phyloP scores from a whole-genome alignment of 2,888 invertebrate genomes.

The Aethes cnicana region DNA sequence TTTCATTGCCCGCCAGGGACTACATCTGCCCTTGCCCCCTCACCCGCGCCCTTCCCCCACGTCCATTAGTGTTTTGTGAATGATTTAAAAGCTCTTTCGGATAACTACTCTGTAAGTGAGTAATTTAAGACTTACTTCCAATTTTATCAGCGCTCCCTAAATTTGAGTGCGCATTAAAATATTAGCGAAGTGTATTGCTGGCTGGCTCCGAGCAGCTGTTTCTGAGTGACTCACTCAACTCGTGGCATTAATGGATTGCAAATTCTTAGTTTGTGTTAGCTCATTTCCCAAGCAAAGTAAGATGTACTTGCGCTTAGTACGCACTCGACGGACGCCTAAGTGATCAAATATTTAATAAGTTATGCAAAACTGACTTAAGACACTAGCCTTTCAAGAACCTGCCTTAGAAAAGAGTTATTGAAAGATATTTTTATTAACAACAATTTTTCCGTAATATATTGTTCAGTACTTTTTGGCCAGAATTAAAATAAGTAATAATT shows the following conservation, averaged over 20 bases:
- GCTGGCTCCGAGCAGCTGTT: slow-evolving; percentile 46
- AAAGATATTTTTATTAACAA: neutral
- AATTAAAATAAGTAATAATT: too few species aligned
- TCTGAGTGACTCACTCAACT: slow-evolving; percentile 47
- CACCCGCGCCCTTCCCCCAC: slow-evolving; percentile 62
- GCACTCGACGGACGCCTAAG: slow-evolving; percentile 23
- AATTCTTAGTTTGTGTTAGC: slow-evolving; percentile 39
- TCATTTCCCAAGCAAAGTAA: slow-evolving; percentile 30
- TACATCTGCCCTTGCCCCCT: slow-evolving; percentile 62
- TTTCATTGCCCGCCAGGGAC: slow-evolving; percentile 78
- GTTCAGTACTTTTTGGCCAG: too few species aligned
- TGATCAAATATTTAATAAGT: slow-evolving; percentile 31
- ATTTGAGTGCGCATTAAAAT: slow-evolving; percentile 81
- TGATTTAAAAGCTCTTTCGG: slow-evolving; percentile 83
- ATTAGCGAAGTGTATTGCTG: slow-evolving; percentile 51
- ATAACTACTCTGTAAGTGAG: slow-evolving; percentile 83
- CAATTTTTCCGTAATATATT: too few species aligned
- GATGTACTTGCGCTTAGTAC: slow-evolving; percentile 27
- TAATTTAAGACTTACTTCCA: slow-evolving; percentile 81
- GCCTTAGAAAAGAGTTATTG: neutral
- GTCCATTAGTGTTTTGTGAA: slow-evolving; percentile 83
- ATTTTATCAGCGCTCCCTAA: slow-evolving; percentile 81
- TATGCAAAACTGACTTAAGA: slow-evolving; percentile 25
- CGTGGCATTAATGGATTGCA: slow-evolving; percentile 52
- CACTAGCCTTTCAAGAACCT: neutral